Evolutionary conservation across 2,888 invertebrate genomes (phyloP).

Genomic region (Athalia circularis): DNA sequence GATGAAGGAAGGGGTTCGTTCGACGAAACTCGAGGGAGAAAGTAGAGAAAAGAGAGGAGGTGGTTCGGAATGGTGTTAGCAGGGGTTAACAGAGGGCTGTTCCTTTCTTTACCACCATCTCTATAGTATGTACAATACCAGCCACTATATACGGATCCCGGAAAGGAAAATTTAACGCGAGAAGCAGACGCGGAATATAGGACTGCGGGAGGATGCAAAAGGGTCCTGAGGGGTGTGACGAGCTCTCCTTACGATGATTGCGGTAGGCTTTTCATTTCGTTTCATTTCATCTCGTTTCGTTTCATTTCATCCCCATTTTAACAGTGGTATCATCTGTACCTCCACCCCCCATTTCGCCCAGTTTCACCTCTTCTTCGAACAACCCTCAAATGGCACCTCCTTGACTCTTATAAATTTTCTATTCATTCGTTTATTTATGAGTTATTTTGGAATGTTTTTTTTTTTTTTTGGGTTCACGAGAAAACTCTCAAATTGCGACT

Average conservation of each 20-base stretch:
- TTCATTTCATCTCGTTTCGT: slow-evolving; percentile 42
- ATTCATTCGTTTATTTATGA: too few relatives aligned
- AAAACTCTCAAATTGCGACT: too few relatives aligned
- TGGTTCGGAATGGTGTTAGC: slow-evolving; percentile 27
- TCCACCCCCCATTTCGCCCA: slow-evolving; percentile 49
- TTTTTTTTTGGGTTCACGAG: too few relatives aligned
- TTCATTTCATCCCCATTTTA: slow-evolving; percentile 50
- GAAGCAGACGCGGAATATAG: slow-evolving; percentile 46
- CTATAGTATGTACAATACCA: background rate
- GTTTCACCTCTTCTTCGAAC: background rate
- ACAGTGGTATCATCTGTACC: slow-evolving; percentile 54
- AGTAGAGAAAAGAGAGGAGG: slow-evolving; percentile 34
- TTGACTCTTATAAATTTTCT: too few relatives aligned
- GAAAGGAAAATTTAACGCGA: slow-evolving; percentile 18
- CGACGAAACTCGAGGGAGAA: slow-evolving; percentile 1
- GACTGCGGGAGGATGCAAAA: slow-evolving; percentile 8
- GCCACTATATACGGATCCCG: slow-evolving; percentile 7
- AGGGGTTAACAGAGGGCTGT: slow-evolving; percentile 44
- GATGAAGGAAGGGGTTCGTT: background rate
- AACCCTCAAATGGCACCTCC: background rate
- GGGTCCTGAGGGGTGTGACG: slow-evolving; percentile 52
- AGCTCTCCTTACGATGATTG: slow-evolving; percentile 64
- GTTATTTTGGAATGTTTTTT: too few relatives aligned
- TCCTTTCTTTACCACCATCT: slow-evolving; percentile 35
- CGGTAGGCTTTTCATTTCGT: slow-evolving; percentile 56